phyloP scores from a whole-genome alignment of 92 coral and sea anemone species.

The Siderastrea siderea region DNA sequence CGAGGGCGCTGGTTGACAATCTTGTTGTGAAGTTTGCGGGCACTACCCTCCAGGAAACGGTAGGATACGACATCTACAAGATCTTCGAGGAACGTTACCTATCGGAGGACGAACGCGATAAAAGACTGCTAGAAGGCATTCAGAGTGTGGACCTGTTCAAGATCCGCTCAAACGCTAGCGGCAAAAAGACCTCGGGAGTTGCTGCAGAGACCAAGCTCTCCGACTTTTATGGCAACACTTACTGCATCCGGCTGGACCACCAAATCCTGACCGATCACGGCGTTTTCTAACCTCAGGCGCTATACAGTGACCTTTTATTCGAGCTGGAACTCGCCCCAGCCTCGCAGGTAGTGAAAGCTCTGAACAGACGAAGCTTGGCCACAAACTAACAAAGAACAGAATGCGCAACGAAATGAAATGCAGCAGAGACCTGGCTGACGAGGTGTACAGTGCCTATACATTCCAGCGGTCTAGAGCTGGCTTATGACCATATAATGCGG shows the following conservation, averaged over 20 bases:
- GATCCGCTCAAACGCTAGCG: not conserved
- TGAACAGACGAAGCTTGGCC: not conserved
- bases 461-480: not conserved
- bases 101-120: not conserved
- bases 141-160: not conserved
- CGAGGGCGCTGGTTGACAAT: slow-evolving; percentile 10
- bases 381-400: slow-evolving; percentile 17
- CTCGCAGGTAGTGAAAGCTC: slow-evolving; percentile 1
- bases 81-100: not conserved
- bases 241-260: slow-evolving; percentile 10
- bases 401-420: slow-evolving; percentile 13
- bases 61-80: not conserved
- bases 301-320: not conserved
- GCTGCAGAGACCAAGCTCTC: not conserved
- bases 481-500: slow-evolving; percentile 12
- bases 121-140: not conserved
- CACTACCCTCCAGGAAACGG: not conserved
- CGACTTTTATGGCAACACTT: slow-evolving; percentile 9
- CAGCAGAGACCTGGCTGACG: not conserved
- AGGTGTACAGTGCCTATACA: not conserved
- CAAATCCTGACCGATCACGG: slow-evolving; percentile 24
- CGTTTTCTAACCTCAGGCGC: slow-evolving; percentile 11
- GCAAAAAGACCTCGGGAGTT: not conserved
- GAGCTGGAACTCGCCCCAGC: slow-evolving; percentile 20
- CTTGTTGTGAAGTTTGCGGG: slow-evolving; percentile 18